Evolutionary conservation across 1,140 invertebrate genomes (phyloP).

Genomic region (Solenopsis invicta): DNA sequence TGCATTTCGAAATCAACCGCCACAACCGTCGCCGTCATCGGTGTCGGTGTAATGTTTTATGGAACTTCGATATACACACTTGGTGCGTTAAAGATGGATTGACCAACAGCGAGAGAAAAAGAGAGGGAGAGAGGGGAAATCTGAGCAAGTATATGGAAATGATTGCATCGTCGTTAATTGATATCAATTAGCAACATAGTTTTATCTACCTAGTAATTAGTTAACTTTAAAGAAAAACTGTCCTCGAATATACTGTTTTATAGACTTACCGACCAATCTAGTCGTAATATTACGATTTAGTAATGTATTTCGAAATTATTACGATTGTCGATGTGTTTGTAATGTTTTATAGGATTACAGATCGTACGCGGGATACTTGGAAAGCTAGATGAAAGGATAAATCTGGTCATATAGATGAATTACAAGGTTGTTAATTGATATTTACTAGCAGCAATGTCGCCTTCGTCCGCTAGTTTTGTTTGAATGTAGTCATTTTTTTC

Average conservation of each 20-base stretch:
- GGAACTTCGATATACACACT: neutral
- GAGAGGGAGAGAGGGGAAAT: neutral
- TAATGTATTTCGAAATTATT: constrained; percentile 24
- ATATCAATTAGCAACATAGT: constrained; percentile 40
- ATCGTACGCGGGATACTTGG: neutral
- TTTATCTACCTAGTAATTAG: constrained; percentile 5
- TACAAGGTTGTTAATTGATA: constrained; percentile 16
- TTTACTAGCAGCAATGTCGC: neutral
- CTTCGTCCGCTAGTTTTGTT: constrained; percentile 4
- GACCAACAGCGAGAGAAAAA: neutral
- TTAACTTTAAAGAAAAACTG: neutral
- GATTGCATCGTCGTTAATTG: constrained; percentile 15
- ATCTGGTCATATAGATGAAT: neutral
- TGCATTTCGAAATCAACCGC: constrained; percentile 36
- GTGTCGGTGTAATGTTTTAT: neutral
- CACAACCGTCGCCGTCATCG: neutral
- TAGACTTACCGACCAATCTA: neutral
- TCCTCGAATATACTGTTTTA: neutral
- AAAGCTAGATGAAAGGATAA: constrained; percentile 24
- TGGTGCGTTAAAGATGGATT: neutral
- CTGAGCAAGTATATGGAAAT: neutral
- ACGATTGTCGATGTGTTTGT: constrained; percentile 13
- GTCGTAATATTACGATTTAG: constrained; percentile 20
- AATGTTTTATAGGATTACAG: constrained; percentile 31
- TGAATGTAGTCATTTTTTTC: neutral